Percentiles rank a stretch among this genome's conserved stretches.
Evolutionary conservation across 1,140 invertebrate species (phyloP).

Genomic region (Pentalonia nigronervosa): DNA sequence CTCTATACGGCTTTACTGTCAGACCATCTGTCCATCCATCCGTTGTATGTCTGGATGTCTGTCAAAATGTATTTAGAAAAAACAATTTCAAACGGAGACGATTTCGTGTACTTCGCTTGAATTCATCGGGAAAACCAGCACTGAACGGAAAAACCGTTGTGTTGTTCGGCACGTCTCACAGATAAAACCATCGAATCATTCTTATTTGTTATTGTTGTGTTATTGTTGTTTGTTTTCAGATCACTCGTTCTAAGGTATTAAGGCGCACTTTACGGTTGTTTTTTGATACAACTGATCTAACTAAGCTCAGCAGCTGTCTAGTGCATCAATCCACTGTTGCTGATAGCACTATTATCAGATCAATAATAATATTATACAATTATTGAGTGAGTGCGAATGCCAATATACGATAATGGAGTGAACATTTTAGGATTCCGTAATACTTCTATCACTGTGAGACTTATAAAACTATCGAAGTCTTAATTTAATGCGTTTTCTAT

Average conservation of each 20-base stretch:
- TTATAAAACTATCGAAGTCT: background rate
- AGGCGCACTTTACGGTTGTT: background rate
- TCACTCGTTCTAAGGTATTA: background rate
- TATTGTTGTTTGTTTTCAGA: background rate
- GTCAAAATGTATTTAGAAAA: background rate
- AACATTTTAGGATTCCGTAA: background rate
- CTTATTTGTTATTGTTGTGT: background rate
- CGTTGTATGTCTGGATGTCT: background rate
- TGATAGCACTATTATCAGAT: background rate
- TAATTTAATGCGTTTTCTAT: background rate
- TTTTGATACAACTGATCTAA: background rate
- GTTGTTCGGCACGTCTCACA: background rate
- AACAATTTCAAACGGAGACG: background rate
- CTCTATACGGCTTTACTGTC: background rate
- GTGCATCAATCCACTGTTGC: background rate
- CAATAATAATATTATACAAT: background rate
- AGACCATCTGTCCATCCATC: background rate
- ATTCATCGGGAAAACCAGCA: background rate
- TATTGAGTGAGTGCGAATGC: background rate
- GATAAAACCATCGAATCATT: background rate
- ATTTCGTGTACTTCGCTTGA: background rate
- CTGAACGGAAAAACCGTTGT: background rate
- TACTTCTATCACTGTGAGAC: background rate
- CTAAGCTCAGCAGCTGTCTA: background rate
- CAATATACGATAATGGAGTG: background rate